Percentiles rank a stretch among this genome's conserved stretches.
phyloP scores from a whole-genome alignment of 1,140 invertebrate species.

The Nasonia longicornis region DNA sequence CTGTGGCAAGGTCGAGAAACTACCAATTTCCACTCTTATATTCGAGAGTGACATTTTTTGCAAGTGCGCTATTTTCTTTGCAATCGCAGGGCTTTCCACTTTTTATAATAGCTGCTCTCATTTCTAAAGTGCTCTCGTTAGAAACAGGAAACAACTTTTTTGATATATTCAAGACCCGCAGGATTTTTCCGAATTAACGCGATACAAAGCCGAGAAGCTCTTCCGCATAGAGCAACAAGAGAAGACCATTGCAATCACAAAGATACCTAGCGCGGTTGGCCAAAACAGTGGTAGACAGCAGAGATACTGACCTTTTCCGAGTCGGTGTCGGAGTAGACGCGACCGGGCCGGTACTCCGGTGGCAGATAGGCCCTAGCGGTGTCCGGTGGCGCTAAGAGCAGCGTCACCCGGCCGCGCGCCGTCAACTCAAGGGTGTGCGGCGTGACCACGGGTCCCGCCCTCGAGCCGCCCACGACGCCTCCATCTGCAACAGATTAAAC shows the following conservation, averaged over 20 bases:
- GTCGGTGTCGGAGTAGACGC: conserved; percentile 71
- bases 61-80: background rate
- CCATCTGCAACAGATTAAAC: conserved; percentile 68
- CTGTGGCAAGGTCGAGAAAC: too few species aligned
- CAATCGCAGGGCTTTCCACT: background rate
- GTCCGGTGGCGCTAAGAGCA: conserved; percentile 66
- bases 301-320: conserved; percentile 68
- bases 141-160: background rate
- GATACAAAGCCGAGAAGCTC: too few species aligned
- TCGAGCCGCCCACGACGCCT: conserved; percentile 68
- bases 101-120: background rate
- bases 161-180: background rate
- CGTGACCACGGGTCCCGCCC: conserved; percentile 69
- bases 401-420: conserved; percentile 68
- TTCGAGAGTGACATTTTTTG: background rate
- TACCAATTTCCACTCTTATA: too few species aligned
- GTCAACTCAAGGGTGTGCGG: conserved; percentile 70
- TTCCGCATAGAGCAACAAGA: too few species aligned
- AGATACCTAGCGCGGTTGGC: too few species aligned
- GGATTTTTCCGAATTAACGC: background rate
- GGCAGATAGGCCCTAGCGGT: conserved; percentile 71
- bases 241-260: too few species aligned
- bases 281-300: background rate
- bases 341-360: conserved; percentile 71
- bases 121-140: background rate